Base-by-base conservation (phyloP, 2,113 vertebrate genomes). In the Anhinga rufa region DNA sequence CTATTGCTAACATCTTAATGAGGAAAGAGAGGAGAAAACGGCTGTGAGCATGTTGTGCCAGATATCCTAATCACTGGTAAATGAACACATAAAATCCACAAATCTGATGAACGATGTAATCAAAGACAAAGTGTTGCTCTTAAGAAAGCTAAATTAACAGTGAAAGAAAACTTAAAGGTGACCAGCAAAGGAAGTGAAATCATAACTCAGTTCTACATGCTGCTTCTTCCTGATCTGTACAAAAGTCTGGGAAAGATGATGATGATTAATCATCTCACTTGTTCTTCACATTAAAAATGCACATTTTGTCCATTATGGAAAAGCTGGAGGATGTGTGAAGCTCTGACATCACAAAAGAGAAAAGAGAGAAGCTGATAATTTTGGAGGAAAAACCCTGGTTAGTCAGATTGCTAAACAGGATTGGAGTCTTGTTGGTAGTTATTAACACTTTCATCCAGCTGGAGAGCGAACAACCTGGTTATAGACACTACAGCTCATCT, bases 201-300 rank as follows among this genome's bases (percentile, higher is more conserved):
- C 92, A 24, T 74, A 74, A 61, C 78, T 72, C 34, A 28, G 34
- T 71, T 92, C 69, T 58, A n/a, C 57, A 52, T 1, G 3, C 42
- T 70, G 75, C 51, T 92, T 83, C 74, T 90, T 91, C 74, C 81
- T 66, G 79, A 51, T 51, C 38, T 75, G 38, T 29, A 68, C 44
- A 68, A 14, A 90, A 78, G 28, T 61, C 74, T 74, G 90, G 44
- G 49, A 49, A 36, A 40, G 86, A 91, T 44, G 40, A 89, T 1
- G 18, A 21, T 77, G 90, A 58, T 86, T 96, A 94, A 95, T 96
- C 89, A 95, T 94, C 86, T 95, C 76, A 12, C 82, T 95, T 97
- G 88, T 97, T 94, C 96, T 92, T 84, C 87, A 42, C 70, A 57
- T 85, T 89, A 69, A 46, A 96, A 88, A 95, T 84, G 78, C 57